Evolutionary conservation across 2,888 invertebrate species (phyloP).

Genomic region (Lissonota sp.): DNA sequence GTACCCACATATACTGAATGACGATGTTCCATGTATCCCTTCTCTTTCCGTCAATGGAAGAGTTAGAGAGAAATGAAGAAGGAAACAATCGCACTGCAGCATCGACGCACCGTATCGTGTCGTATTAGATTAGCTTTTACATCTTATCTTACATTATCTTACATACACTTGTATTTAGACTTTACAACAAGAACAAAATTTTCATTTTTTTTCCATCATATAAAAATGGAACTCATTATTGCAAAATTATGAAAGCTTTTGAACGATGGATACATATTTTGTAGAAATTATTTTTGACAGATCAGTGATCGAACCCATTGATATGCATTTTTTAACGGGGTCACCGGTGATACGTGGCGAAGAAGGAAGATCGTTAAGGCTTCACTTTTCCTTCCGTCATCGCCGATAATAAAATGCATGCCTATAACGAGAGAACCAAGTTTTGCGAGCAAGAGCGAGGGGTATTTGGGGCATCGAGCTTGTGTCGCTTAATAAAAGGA

Average conservation of each 20-base stretch:
- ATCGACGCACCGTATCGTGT: too few species aligned
- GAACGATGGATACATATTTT: neutral
- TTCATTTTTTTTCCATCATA: too few species aligned
- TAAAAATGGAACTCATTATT: too few species aligned
- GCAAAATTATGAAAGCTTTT: too few species aligned
- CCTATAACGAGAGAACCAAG: slow-evolving; percentile 38
- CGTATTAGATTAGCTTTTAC: too few species aligned
- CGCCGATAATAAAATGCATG: slow-evolving; percentile 21
- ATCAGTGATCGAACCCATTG: too few species aligned
- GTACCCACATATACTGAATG: neutral
- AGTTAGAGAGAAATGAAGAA: too few species aligned
- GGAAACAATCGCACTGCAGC: too few species aligned
- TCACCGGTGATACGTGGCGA: neutral
- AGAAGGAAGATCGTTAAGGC: slow-evolving; percentile 12
- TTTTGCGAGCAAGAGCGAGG: slow-evolving; percentile 1
- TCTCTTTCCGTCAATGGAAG: neutral
- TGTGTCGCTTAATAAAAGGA: slow-evolving; percentile 74
- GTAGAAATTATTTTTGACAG: neutral
- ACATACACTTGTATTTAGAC: too few species aligned
- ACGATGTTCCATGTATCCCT: neutral
- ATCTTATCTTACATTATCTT: too few species aligned
- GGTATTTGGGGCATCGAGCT: slow-evolving; percentile 61
- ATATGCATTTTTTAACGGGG: too few species aligned
- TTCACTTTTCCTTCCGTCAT: slow-evolving; percentile 1
- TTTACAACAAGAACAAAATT: too few species aligned